Evolutionary conservation across 2,888 invertebrate species (phyloP).

Genomic region (Microctonus hyperodae): DNA sequence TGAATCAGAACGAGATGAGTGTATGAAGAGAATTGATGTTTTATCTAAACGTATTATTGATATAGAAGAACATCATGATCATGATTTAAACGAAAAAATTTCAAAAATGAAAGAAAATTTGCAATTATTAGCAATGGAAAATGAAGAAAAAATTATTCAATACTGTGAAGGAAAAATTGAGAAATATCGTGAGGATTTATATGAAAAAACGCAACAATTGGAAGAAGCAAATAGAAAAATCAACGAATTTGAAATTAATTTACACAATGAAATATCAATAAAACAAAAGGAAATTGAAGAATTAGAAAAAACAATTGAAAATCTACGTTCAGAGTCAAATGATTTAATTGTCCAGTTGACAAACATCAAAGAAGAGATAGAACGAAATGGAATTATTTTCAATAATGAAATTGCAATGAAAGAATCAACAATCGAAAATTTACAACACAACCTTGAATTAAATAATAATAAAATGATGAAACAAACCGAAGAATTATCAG

Average conservation of each 20-base stretch:
- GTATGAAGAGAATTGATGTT: too few species aligned
- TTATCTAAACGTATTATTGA: too few species aligned
- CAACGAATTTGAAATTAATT: neutral
- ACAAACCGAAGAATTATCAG: neutral
- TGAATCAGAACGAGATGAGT: too few species aligned
- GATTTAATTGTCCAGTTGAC: neutral
- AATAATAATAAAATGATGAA: neutral
- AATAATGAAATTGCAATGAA: neutral
- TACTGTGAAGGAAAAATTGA: conserved; percentile 5
- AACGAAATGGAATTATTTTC: neutral
- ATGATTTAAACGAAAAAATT: too few species aligned
- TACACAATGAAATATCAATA: too few species aligned
- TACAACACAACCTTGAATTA: neutral
- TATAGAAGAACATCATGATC: too few species aligned
- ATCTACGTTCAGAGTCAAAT: neutral
- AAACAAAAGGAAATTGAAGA: conserved; percentile 40
- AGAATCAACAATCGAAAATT: neutral
- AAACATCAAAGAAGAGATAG: neutral
- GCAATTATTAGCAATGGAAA: too few species aligned
- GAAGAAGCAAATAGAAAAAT: neutral
- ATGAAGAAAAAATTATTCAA: too few species aligned
- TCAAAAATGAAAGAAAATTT: too few species aligned
- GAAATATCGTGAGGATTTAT: neutral
- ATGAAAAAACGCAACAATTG: neutral
- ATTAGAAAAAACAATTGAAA: neutral